A percentile compares a stretch with the other conserved stretches of the same genome.
phyloP scores from a whole-genome alignment of 1,140 invertebrate species.

The Potamilus streckersoni region DNA sequence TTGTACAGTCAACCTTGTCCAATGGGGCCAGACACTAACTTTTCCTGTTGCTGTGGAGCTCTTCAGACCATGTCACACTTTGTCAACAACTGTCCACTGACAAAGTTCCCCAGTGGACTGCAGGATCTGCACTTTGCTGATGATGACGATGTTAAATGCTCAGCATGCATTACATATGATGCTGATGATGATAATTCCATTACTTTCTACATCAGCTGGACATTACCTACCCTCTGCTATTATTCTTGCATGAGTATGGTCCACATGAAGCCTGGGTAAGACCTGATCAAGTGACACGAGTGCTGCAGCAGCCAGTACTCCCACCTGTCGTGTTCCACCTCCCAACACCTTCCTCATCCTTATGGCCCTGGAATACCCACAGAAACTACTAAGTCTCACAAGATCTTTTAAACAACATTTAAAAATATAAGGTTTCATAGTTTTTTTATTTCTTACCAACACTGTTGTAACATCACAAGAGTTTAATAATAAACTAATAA shows the following conservation, averaged over 20 bases:
- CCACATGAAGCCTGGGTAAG: conserved; percentile 76
- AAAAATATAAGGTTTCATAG: too few species aligned
- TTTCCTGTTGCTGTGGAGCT: too few species aligned
- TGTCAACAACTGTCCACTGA: background rate
- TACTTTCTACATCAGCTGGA: background rate
- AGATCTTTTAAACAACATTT: too few species aligned
- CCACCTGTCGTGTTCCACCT: conserved; percentile 91
- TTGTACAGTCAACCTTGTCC: too few species aligned
- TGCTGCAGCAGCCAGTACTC: conserved; percentile 89
- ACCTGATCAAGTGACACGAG: conserved; percentile 83
- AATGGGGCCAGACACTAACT: too few species aligned
- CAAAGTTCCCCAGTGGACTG: background rate
- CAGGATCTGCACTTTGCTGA: background rate
- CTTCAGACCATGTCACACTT: too few species aligned
- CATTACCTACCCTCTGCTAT: conserved; percentile 76
- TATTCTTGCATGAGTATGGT: conserved; percentile 79
- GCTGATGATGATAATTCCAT: background rate
- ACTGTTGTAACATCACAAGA: too few species aligned
- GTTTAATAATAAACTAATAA: too few species aligned
- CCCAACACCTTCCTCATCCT: conserved; percentile 87
- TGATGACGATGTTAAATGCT: too few species aligned
- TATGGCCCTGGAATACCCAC: conserved; percentile 73
- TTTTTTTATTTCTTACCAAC: too few species aligned
- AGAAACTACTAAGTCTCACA: too few species aligned
- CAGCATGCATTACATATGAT: too few species aligned